These are phyloP conservation scores for Catocala sponsa DNA, from an alignment of 2,888 invertebrate genomes.

Conservation along the genomic window DNA sequence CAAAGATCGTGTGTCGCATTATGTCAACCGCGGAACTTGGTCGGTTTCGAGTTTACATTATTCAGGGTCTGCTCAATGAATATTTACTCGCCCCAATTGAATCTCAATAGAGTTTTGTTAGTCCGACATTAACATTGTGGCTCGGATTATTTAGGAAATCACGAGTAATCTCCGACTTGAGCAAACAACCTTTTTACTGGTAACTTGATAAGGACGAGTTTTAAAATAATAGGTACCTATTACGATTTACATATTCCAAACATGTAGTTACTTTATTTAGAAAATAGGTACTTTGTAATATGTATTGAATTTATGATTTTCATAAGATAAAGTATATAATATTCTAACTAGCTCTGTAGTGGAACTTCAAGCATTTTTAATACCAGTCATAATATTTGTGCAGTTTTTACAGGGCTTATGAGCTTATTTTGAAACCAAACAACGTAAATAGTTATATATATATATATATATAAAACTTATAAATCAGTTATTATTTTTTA, in stretches of 20 bases:
- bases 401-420: too few species aligned
- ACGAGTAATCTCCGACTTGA: slow-evolving; percentile 8
- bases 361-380: too few species aligned
- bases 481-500: too few species aligned
- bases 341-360: too few species aligned
- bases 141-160: slow-evolving; percentile 14
- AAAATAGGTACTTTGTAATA: too few species aligned
- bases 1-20: slow-evolving; percentile 58
- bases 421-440: too few species aligned
- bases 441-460: too few species aligned
- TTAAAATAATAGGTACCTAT: not conserved
- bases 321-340: too few species aligned
- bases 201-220: slow-evolving; percentile 1
- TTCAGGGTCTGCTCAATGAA: slow-evolving; percentile 65
- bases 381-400: too few species aligned
- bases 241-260: not conserved
- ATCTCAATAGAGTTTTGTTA: slow-evolving; percentile 58
- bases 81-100: slow-evolving; percentile 65
- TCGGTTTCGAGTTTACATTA: slow-evolving; percentile 65
- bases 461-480: too few species aligned
- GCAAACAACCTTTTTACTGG: not conserved
- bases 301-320: too few species aligned
- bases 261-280: too few species aligned
- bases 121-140: slow-evolving; percentile 20
- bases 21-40: slow-evolving; percentile 56